A percentile compares a stretch with the other conserved stretches of the same genome.
Conservation (phyloP, 2,888 invertebrate species). For the Drosophila multiciliata region DNA sequence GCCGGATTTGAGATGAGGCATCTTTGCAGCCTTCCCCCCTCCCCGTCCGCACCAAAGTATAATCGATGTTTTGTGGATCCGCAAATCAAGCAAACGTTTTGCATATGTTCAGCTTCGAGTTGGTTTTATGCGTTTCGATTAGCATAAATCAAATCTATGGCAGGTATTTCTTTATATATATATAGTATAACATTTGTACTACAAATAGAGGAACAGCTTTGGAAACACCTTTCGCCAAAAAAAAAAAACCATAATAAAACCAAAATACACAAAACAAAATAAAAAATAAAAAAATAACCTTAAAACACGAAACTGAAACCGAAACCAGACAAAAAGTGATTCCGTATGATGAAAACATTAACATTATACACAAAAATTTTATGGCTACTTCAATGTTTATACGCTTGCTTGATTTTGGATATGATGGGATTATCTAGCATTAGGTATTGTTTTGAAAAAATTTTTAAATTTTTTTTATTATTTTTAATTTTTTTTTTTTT, state of each 20-base stretch:
- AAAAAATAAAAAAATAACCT: slow-evolving; percentile 14
- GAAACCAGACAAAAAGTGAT: slow-evolving; percentile 51
- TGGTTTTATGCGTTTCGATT: slow-evolving; percentile 70
- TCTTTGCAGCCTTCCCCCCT: neutral
- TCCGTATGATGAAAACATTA: slow-evolving; percentile 74
- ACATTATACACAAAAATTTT: slow-evolving; percentile 68
- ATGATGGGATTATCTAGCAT: no score
- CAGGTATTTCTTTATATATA: slow-evolving; percentile 30
- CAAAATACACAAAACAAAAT: slow-evolving; percentile 5
- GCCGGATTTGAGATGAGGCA: slow-evolving; percentile 3
- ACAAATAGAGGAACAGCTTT: slow-evolving; percentile 65
- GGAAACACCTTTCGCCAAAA: slow-evolving; percentile 72
- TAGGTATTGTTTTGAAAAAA: neutral
- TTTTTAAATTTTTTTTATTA: neutral
- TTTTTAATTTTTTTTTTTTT: neutral
- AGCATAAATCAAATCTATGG: slow-evolving; percentile 70
- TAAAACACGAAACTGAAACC: slow-evolving; percentile 49
- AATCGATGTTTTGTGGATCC: slow-evolving; percentile 36
- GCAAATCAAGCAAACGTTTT: slow-evolving; percentile 70
- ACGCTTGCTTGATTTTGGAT: neutral
- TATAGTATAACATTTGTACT: slow-evolving; percentile 48
- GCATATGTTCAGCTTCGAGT: slow-evolving; percentile 55
- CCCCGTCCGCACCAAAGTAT: neutral
- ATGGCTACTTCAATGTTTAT: slow-evolving; percentile 67
- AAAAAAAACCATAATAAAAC: slow-evolving; percentile 21